Evolutionary conservation across 2,113 vertebrate genomes (phyloP), one percentile per base, ranked within the genome.

Genomic region (Murina feae): DNA sequence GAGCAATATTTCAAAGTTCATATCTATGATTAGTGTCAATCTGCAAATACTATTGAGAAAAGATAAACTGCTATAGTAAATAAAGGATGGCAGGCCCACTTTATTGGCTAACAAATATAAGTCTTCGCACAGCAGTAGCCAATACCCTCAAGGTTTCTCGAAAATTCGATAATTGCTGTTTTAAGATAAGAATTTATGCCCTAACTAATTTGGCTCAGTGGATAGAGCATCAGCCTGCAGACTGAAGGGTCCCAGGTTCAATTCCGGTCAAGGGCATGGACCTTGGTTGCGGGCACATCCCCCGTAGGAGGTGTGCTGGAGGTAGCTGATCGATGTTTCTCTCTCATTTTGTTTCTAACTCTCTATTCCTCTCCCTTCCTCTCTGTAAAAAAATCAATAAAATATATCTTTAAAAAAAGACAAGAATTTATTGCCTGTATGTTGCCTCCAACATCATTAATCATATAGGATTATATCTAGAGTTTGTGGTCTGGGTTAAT

Each of bases 131-230:
- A 35, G 28, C n/a, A 30, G 17, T 30, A 9, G 76, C 44, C 35
- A 87, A 13, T 69, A 78, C 32, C 44, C 44, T 90, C 60, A 55
- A 55, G 17, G 65, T 71, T 44, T 23, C 68, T 85, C 20, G 79
- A 63, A 80, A 65, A 68, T 60, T n/a, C 86, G 28, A 42, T 86
- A 60, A 66, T 6, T 86, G 28, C n/a, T 3, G 1, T 28, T 90
- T 80, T 90, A 51, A 79, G 21, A 63, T n/a, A 84, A 65, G 13
- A 95, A 78, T 68, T 76, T 93, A 95, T 74, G n/a, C n/a, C n/a
- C n/a, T n/a, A n/a, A n/a, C n/a, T n/a, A n/a, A n/a, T n/a, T n/a
- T n/a, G n/a, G n/a, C n/a, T n/a, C n/a, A n/a, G n/a, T n/a, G n/a
- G n/a, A n/a, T n/a, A n/a, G n/a, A n/a, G n/a, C n/a, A n/a, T n/a